Conservation (phyloP, 1,140 invertebrate species). For the Spodoptera frugiperda region DNA sequence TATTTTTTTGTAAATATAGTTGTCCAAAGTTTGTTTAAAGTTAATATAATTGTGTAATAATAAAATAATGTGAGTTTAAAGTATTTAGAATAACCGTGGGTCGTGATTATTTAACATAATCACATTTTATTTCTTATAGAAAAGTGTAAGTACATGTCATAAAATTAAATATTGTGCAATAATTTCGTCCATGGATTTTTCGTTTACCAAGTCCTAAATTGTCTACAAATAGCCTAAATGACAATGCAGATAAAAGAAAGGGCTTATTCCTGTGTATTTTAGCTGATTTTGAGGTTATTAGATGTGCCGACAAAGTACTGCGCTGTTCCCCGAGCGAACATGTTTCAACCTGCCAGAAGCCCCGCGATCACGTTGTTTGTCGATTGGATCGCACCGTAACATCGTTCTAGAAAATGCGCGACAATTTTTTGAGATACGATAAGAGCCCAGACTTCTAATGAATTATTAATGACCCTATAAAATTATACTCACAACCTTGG, state of each 20-base stretch:
- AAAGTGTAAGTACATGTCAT: not conserved
- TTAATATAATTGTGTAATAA: not conserved
- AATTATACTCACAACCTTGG: constrained; percentile 16
- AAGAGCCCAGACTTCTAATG: constrained; percentile 9
- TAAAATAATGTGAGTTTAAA: not conserved
- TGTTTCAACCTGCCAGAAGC: constrained; percentile 42
- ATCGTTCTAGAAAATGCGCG: constrained; percentile 46
- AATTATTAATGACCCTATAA: constrained; percentile 29
- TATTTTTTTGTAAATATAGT: constrained; percentile 22
- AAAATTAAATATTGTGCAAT: constrained; percentile 46
- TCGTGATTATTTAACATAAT: not conserved
- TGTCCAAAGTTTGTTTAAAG: not conserved
- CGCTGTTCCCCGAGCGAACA: constrained; percentile 2
- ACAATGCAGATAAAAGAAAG: too few relatives aligned
- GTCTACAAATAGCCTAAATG: not conserved
- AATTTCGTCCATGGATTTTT: constrained; percentile 9
- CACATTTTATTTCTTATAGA: not conserved
- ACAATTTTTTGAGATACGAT: constrained; percentile 10
- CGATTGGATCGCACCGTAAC: not conserved
- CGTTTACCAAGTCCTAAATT: not conserved
- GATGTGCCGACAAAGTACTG: not conserved
- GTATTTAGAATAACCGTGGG: not conserved
- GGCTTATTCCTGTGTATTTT: too few relatives aligned
- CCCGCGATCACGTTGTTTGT: constrained; percentile 42
- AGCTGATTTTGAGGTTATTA: too few relatives aligned